Evolutionary conservation across 2,888 invertebrate genomes (phyloP).

Genomic region (Disparrhopalites patrizii): DNA sequence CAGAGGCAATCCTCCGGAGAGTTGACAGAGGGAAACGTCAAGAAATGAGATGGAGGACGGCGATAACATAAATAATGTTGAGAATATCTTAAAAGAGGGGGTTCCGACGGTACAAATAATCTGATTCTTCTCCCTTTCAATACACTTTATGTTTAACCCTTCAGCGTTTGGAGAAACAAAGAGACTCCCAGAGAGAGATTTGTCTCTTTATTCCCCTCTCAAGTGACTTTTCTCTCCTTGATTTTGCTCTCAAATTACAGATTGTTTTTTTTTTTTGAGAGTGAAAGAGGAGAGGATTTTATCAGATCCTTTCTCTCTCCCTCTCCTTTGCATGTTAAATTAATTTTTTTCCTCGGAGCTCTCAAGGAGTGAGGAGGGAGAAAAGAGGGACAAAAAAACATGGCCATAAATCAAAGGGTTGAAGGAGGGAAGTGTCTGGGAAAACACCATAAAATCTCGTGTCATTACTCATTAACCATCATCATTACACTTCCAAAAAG

Average conservation of each 20-base stretch:
- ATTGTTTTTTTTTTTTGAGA: neutral
- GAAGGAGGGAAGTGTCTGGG: too few species aligned
- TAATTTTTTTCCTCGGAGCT: conserved; percentile 13
- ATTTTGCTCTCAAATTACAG: neutral
- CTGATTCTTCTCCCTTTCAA: too few species aligned
- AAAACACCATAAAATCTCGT: neutral
- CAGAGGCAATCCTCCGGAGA: neutral
- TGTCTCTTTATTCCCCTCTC: neutral
- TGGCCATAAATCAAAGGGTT: conserved; percentile 19
- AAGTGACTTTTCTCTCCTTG: neutral
- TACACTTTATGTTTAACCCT: too few species aligned
- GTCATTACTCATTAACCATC: conserved; percentile 21
- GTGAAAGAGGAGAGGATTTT: neutral
- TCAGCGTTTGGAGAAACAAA: neutral
- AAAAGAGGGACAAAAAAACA: too few species aligned
- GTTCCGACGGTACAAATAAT: too few species aligned
- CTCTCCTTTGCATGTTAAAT: conserved; percentile 13
- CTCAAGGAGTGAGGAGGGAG: too few species aligned
- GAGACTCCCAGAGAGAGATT: neutral
- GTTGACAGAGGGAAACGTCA: neutral
- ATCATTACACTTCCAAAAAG: conserved; percentile 17
- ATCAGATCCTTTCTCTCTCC: neutral
- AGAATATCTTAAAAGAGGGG: too few species aligned
- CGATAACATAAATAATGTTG: conserved; percentile 2
- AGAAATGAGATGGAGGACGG: neutral